Evolutionary conservation across 2,888 invertebrate species (phyloP).

Genomic region (Cerastis rubricosa): DNA sequence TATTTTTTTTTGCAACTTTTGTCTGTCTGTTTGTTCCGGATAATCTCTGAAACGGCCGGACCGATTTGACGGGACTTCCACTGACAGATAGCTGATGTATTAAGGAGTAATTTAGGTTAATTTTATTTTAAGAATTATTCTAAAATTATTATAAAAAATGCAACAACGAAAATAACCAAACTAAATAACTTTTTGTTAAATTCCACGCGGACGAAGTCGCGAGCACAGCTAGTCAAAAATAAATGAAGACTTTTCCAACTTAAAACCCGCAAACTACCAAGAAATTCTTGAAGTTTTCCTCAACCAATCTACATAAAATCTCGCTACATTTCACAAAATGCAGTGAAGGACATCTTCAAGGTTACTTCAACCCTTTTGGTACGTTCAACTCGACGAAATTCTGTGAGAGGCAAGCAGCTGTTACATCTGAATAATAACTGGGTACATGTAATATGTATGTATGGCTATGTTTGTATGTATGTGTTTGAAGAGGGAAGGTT

Average conservation of each 20-base stretch:
- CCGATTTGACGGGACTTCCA: no score
- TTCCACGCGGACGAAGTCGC: no score
- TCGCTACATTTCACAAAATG: constrained; percentile 16
- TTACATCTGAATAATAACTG: constrained; percentile 36
- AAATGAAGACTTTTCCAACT: background rate
- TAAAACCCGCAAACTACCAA: background rate
- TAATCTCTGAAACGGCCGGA: no score
- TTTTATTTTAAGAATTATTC: no score
- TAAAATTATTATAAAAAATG: no score
- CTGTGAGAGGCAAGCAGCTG: constrained; percentile 41
- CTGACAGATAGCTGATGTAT: no score
- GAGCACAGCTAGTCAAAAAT: background rate
- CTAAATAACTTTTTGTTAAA: no score
- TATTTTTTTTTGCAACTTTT: no score
- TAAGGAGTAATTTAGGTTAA: no score
- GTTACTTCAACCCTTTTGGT: constrained; percentile 29
- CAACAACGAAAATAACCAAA: no score
- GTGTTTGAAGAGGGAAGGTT: constrained; percentile 16
- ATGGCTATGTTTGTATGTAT: background rate
- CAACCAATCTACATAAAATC: constrained; percentile 37
- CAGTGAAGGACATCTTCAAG: constrained; percentile 36
- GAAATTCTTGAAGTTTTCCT: background rate
- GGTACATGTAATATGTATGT: constrained; percentile 15
- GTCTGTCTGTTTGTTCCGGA: no score
- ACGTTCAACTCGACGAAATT: constrained; percentile 35